These are phyloP conservation scores for Sinohyriopsis cumingii DNA, from an alignment of 2,888 invertebrate genomes.

Conservation along the genomic window DNA sequence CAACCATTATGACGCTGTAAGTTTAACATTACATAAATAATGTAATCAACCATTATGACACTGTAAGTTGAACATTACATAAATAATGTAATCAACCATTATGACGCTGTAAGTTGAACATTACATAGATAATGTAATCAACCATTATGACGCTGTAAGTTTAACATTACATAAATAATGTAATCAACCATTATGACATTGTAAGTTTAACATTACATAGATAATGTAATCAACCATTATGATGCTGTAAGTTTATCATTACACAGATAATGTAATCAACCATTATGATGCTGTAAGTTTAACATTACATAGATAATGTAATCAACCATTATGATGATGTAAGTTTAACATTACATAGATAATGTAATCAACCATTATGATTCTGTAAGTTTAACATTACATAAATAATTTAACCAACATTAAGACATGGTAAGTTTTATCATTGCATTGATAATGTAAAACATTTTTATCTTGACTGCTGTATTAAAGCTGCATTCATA, in stretches of 20 bases:
- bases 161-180: not conserved
- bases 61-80: conserved; percentile 48
- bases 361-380: conserved; percentile 59
- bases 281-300: conserved; percentile 65
- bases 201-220: conserved; percentile 42
- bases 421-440: conserved; percentile 63
- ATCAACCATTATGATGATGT: conserved; percentile 67
- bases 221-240: conserved; percentile 48
- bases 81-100: conserved; percentile 43
- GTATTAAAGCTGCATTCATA: too few species aligned
- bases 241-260: conserved; percentile 60
- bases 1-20: too few species aligned
- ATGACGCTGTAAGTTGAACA: conserved; percentile 64
- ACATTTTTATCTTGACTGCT: too few species aligned
- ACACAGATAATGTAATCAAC: conserved; percentile 32
- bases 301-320: too few species aligned
- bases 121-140: conserved; percentile 16
- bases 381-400: conserved; percentile 50
- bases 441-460: too few species aligned
- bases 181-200: conserved; percentile 63
- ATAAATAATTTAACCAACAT: conserved; percentile 35
- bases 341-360: conserved; percentile 17
- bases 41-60: conserved; percentile 61
- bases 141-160: conserved; percentile 67
- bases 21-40: too few species aligned